phyloP scores from a whole-genome alignment of 2,888 invertebrate species.

The Branchellion lobata region DNA sequence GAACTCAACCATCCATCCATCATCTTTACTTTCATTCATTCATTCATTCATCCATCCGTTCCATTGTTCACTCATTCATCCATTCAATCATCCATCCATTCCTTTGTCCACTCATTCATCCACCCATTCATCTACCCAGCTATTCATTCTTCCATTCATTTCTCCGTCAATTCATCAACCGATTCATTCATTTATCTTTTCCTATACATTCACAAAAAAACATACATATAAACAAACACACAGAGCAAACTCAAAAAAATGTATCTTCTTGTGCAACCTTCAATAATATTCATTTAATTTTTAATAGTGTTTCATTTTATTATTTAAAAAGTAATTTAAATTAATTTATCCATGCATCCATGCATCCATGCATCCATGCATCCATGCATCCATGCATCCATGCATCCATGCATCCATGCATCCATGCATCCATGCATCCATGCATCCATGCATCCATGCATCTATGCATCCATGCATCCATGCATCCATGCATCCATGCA shows the following conservation, averaged over 20 bases:
- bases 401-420: conserved; percentile 11
- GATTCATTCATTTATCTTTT: neutral
- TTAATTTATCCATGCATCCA: no score
- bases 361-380: no score
- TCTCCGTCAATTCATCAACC: neutral
- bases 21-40: neutral
- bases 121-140: neutral
- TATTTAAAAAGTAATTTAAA: no score
- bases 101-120: neutral
- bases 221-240: no score
- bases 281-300: no score
- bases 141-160: neutral
- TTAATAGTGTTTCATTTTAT: no score
- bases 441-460: conserved; percentile 1
- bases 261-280: no score
- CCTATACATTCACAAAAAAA: no score
- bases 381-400: neutral
- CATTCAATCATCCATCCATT: neutral
- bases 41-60: conserved; percentile 2
- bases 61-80: conserved; percentile 17
- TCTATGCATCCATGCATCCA: conserved; percentile 6
- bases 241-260: no score
- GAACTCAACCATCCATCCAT: neutral
- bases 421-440: neutral
- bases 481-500: neutral